Base-by-base conservation (phyloP, 1,140 invertebrate genomes). In the Drosophila busckii region DNA sequence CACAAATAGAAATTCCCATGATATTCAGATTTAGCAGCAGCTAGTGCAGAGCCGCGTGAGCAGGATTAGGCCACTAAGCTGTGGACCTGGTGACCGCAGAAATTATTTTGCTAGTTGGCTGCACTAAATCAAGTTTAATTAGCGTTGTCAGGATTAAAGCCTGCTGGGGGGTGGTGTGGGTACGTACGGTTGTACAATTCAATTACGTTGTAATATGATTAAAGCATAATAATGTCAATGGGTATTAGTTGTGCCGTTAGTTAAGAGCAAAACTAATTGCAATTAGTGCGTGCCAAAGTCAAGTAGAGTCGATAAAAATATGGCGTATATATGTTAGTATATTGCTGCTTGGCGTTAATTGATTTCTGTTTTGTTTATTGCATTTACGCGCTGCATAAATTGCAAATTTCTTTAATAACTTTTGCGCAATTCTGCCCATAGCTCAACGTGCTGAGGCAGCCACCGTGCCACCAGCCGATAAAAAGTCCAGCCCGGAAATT, bases 401-500 rank as follows among this genome's bases (percentile, higher is more conserved):
- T 60, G 26, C n/a, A 58, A 64, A 73, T 64, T 58, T 34, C 17
- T 48, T 42, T 58, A 25, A 26, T 4, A 2, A 7, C 29, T 25
- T 13, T 10, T 13, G 41, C 31, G 17, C n/a, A n/a, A n/a, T n/a
- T n/a, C n/a, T n/a, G 31, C 41, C 29, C 12, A 2, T 45, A 80
- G 73, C 40, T 2, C 82, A 80, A 52, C 68, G 64, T 2, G 38
- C 34, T 13, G 64, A 56, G 19, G 68, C 28, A 28, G 32, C 20
- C 2, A 31, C 46, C 0, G 75, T 50, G 37, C 59, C 75, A 17
- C 37, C 59, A 20, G 73, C 73, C 15, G 63, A 86, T 45, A 86
- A 86, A 23, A 86, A 86, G 69, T 86, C 84, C 35, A 86, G 84
- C 67, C 84, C 84, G 60, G 84, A 86, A 84, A 80, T 86, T 70